Evolutionary conservation across 2,113 vertebrate species (phyloP).

Genomic region (Apteryx mantelli): DNA sequence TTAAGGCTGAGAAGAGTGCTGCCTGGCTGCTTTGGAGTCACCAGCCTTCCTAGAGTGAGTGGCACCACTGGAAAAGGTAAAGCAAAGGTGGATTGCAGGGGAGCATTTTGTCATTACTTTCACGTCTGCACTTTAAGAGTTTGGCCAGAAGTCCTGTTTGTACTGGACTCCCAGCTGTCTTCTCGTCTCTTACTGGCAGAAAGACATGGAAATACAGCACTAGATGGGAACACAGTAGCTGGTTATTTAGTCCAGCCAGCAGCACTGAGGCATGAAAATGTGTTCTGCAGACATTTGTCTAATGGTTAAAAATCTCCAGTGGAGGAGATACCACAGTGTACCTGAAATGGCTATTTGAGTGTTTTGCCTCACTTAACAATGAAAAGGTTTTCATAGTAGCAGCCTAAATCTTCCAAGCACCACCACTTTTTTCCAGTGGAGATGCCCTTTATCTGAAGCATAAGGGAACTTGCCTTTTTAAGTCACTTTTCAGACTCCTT

Average conservation of each 20-base stretch:
- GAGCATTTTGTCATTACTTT: neutral
- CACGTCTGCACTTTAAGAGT: neutral
- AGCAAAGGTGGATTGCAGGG: neutral
- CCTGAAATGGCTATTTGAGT: neutral
- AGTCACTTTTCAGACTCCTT: neutral
- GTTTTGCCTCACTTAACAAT: neutral
- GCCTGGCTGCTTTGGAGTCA: too few species aligned
- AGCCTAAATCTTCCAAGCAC: neutral
- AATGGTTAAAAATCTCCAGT: neutral
- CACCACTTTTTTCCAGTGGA: neutral
- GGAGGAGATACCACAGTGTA: neutral
- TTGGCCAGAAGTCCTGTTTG: neutral
- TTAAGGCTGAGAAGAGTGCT: neutral
- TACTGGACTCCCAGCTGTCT: neutral
- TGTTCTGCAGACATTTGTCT: neutral
- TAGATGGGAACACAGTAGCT: neutral
- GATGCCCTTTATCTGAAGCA: neutral
- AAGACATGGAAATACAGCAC: neutral
- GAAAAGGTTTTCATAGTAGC: neutral
- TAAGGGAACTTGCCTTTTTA: neutral
- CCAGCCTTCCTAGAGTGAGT: neutral
- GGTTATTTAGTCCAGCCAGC: rapidly evolving
- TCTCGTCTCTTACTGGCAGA: neutral
- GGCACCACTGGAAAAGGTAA: neutral
- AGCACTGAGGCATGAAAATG: rapidly evolving